Evolutionary conservation across 2,113 vertebrate species (phyloP), one percentile per base, ranked within the genome.

Genomic region (Struthidea cinerea): DNA sequence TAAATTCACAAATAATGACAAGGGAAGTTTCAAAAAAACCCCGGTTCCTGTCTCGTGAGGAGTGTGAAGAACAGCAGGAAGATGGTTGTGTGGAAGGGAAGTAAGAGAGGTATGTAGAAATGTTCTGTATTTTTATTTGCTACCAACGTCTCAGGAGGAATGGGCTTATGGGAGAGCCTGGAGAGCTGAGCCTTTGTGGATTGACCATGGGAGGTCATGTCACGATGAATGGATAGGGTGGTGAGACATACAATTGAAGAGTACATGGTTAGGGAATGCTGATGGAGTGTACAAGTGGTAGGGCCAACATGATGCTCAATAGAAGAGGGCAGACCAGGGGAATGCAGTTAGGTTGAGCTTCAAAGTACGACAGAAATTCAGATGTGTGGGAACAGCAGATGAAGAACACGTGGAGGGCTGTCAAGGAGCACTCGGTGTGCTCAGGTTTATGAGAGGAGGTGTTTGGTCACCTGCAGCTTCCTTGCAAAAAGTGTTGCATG

Each of bases 251-350:
- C 3, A 20, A 0, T 13, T 18, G 61, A 59, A 76, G 16, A 15
- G 11, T 27, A 3, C 6, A 0, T 10, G 16, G 12, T 30, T 42
- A 53, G 64, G 44, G n/a, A 92, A 44, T 18, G 16, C 13, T 76
- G 57, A 13, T 57, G 63, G 44, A 68, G 27, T 3, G 3, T 18
- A 24, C 56, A 16, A 20, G 32, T 9, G 5, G 15, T 28, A 24
- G 26, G 30, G 35, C 35, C 44, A 35, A 24, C 8, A 8, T 0
- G 0, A 4, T 21, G 33, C 18, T 78, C 26, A 37, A 5, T 6
- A 39, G 82, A 63, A 55, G 65, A 85, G 30, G 11, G 19, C 28
- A 21, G 50, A 9, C 8, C 28, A 18, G 7, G 44, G 30, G 13
- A 59, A 35, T 13, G 21, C 22, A 23, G 47, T 55, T 30, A 55